Conservation (phyloP, 64 coral and sea anemone species). For the Stylophora pistillata region DNA sequence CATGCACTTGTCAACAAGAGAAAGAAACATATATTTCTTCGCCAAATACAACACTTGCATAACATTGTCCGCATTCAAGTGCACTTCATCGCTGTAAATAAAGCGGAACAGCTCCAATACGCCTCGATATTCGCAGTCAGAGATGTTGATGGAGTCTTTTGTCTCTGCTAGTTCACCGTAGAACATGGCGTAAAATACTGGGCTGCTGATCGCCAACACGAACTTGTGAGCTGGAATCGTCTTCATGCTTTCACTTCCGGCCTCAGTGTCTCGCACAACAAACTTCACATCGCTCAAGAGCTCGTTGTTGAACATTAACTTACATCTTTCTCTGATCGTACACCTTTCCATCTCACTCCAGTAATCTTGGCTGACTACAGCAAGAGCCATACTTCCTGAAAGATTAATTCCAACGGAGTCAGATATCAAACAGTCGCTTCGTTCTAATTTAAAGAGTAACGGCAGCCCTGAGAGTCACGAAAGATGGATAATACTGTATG, state of each 20-base stretch:
- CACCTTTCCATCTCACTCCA: not conserved
- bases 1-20: slow-evolving; percentile 31
- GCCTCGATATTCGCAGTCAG: slow-evolving; percentile 23
- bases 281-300: slow-evolving; percentile 60
- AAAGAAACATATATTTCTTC: slow-evolving; percentile 66
- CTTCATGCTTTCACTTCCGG: not conserved
- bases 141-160: not conserved
- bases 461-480: no score
- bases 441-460: no score
- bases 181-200: slow-evolving; percentile 66
- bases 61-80: slow-evolving; percentile 38
- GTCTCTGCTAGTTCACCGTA: slow-evolving; percentile 29
- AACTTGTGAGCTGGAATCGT: slow-evolving; percentile 59
- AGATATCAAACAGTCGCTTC: not conserved
- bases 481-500: no score
- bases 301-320: slow-evolving; percentile 61
- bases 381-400: not conserved
- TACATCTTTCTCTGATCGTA: slow-evolving; percentile 41
- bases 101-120: slow-evolving; percentile 58
- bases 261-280: not conserved
- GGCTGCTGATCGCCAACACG: slow-evolving; percentile 56
- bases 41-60: slow-evolving; percentile 53
- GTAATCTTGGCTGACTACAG: not conserved
- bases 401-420: not conserved
- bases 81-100: slow-evolving; percentile 61